Evolutionary conservation across 2,113 vertebrate genomes (phyloP).

Genomic region (Dasypus novemcinctus): DNA sequence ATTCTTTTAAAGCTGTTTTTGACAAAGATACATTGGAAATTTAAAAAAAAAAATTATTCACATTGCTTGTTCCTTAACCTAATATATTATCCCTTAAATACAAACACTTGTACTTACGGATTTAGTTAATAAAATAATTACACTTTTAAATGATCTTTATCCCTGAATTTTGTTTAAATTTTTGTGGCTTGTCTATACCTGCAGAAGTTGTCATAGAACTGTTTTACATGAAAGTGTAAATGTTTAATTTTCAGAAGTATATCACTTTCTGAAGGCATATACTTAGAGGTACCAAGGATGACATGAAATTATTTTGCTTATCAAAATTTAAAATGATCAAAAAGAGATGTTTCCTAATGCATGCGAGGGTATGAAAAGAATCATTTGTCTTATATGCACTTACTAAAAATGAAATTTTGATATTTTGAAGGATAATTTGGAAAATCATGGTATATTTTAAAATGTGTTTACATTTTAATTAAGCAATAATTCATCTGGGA

Average conservation of each 20-base stretch:
- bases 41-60: not conserved
- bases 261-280: not conserved
- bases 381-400: not conserved
- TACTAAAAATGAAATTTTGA: not conserved
- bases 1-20: not conserved
- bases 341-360: not conserved
- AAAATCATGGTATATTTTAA: not conserved
- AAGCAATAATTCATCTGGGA: not conserved
- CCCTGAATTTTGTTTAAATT: not conserved
- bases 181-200: not conserved
- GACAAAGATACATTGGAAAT: not conserved
- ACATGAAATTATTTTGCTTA: not conserved
- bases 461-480: not conserved
- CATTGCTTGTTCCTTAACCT: not conserved
- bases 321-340: not conserved
- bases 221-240: not conserved
- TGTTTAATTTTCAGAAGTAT: not conserved
- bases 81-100: not conserved
- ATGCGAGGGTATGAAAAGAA: not conserved
- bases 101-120: not conserved
- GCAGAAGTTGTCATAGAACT: not conserved
- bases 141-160: not conserved
- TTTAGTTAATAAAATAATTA: not conserved
- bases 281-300: not conserved
- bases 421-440: not conserved